phyloP scores from a whole-genome alignment of 2,113 vertebrate species.

The Festucalex cinctus region DNA sequence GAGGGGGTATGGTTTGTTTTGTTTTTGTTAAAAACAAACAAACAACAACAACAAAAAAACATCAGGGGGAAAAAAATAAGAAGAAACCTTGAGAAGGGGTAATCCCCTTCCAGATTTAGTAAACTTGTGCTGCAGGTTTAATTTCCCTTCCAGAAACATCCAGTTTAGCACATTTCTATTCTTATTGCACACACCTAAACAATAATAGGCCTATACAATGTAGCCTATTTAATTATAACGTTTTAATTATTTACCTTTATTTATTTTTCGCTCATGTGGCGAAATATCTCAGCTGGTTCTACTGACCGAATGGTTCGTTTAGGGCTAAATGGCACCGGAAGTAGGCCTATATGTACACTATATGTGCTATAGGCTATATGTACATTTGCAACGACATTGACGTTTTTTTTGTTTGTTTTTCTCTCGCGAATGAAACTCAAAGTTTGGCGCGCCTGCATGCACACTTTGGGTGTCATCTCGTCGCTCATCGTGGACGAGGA shows the following conservation, averaged over 20 bases:
- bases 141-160: not conserved
- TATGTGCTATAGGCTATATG: no score
- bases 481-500: constrained; percentile 50
- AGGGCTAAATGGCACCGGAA: not conserved
- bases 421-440: not conserved
- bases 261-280: not conserved
- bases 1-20: no score
- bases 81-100: no score
- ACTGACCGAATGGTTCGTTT: no score
- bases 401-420: not conserved
- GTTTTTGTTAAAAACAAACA: no score
- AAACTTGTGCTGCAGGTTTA: not conserved
- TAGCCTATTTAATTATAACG: no score
- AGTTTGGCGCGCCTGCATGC: not conserved
- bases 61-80: no score
- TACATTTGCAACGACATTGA: not conserved
- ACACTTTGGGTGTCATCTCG: constrained; percentile 10
- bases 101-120: no score
- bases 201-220: not conserved
- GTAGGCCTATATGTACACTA: not conserved
- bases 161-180: not conserved
- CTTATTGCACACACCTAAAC: not conserved
- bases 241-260: not conserved
- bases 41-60: no score
- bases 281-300: not conserved